These are phyloP conservation scores for Pseudorasbora parva DNA, from an alignment of 2,113 vertebrate species.

Conservation along the genomic window DNA sequence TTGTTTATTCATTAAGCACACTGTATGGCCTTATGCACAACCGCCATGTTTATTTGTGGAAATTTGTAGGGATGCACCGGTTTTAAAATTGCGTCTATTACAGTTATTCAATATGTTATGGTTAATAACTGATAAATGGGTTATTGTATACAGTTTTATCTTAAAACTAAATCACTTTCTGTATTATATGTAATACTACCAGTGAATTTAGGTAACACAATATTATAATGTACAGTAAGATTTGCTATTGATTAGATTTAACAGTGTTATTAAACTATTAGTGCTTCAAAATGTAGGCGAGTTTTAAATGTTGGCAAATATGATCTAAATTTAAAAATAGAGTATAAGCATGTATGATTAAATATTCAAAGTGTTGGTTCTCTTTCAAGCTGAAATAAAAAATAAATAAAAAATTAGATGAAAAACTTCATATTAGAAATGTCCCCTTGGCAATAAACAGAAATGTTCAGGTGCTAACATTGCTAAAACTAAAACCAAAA, in stretches of 20 bases:
- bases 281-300: background rate
- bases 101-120: background rate
- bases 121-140: background rate
- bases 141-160: background rate
- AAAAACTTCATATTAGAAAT: too few relatives aligned
- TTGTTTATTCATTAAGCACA: conserved; percentile 1
- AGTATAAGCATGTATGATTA: background rate
- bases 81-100: background rate
- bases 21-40: background rate
- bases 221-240: background rate
- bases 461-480: too few relatives aligned
- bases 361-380: background rate
- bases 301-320: background rate
- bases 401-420: too few relatives aligned
- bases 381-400: background rate
- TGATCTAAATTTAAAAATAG: background rate
- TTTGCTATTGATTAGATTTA: background rate
- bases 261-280: background rate
- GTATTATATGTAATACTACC: background rate
- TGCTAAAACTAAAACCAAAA: too few relatives aligned
- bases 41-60: background rate
- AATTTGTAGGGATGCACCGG: background rate
- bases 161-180: background rate
- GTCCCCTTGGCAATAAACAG: too few relatives aligned
- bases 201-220: background rate